Evolutionary conservation across 2,888 invertebrate genomes (phyloP), one percentile per base, ranked within the genome.

Genomic region (Cataglyphis rosenhaueri): DNA sequence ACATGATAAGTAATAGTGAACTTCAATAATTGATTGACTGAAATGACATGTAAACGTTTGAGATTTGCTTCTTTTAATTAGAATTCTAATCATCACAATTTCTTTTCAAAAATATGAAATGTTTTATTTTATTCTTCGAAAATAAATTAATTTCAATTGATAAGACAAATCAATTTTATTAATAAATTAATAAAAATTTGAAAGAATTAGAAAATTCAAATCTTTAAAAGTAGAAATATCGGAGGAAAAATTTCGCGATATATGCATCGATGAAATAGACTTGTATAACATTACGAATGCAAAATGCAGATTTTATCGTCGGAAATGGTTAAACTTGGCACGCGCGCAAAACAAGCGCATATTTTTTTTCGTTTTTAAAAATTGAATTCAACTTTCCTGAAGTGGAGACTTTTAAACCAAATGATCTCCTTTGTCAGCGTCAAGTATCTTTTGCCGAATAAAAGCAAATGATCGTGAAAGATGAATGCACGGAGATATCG

Each of bases 261-360:
- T 52, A 48, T 18, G 15, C 35, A 73, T 79, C 59, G 25, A 25
- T 10, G 32, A 71, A 79, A 79, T 25, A 59, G 35, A 44, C 41
- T 44, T 15, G 8, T 44, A 32, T 21, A 59, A 25, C 29, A n/a
- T 48, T 73, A 44, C 59, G 44, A 35, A 70, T 25, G 71, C 41
- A 57, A 79, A 73, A 44, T 73, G 41, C 78, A 44, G 55, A 21
- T 78, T 78, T 41, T 71, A 78, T 71, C 18, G 32, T 44, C 44
- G 25, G 55, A 35, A 9, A 25, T 12, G 21, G 15, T 57, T 44
- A 15, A 41, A 55, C 18, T 29, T 32, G 73, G 57, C 52, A 25
- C 35, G 25, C 66, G 12, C 64, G 21, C 32, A 18, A 18, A 15
- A 21, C 35, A 18, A n/a, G 9, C 41, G 55, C n/a, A n/a, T 21